Evolutionary conservation across 2,888 invertebrate genomes (phyloP).

Genomic region (Drosophila imparisetae): DNA sequence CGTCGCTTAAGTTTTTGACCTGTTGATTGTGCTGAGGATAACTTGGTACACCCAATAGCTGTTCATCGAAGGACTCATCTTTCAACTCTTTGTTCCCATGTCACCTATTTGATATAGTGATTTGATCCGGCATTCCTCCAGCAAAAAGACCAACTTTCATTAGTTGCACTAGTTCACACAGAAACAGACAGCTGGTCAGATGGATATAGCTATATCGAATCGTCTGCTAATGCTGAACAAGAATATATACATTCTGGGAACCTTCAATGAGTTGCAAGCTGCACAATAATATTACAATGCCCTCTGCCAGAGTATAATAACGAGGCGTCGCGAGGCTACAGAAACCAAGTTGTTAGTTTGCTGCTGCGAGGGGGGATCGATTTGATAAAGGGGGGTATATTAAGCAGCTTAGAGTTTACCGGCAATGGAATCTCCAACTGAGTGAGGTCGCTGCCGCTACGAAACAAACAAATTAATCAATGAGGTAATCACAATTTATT

Average conservation of each 20-base stretch:
- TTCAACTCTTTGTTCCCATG: background rate
- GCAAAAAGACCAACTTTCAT: no score
- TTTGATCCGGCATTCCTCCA: background rate
- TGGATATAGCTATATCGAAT: background rate
- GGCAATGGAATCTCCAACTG: constrained; percentile 17
- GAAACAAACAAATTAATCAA: constrained; percentile 63
- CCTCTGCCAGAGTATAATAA: background rate
- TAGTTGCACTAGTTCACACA: background rate
- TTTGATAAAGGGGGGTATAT: background rate
- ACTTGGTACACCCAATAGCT: background rate
- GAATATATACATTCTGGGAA: background rate
- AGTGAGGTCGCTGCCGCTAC: constrained; percentile 36
- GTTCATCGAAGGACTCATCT: background rate
- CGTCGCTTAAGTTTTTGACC: background rate
- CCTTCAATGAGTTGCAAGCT: background rate
- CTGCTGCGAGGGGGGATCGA: background rate
- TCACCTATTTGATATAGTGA: background rate
- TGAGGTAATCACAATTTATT: constrained; percentile 68
- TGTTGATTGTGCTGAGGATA: background rate
- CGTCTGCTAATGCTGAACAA: background rate
- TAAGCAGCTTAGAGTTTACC: constrained; percentile 9
- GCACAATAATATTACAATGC: background rate
- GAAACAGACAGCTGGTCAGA: background rate
- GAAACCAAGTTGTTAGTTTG: background rate
- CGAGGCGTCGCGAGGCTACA: constrained; percentile 1